These are phyloP conservation scores for Andrena dorsata DNA, from an alignment of 2,888 invertebrate species.

Conservation along the genomic window DNA sequence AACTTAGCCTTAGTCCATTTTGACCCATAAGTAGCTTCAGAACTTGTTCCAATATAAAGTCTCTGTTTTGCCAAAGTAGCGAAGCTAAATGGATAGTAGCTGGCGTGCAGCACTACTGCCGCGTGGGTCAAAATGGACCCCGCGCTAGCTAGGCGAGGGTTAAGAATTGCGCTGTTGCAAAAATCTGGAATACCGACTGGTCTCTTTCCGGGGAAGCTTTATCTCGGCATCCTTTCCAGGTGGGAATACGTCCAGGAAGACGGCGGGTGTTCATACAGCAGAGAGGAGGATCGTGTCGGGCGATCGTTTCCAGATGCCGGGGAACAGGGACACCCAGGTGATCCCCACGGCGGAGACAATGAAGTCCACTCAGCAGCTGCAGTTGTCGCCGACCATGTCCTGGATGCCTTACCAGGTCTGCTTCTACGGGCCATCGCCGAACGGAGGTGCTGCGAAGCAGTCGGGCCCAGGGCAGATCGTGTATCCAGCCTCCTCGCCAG, in stretches of 20 bases:
- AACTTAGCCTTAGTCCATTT: no score
- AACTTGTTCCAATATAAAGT: no score
- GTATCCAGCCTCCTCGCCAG: constrained; percentile 57
- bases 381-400: constrained; percentile 71
- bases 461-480: constrained; percentile 1
- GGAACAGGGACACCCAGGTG: constrained; percentile 43
- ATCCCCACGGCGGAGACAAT: constrained; percentile 75
- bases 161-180: not conserved
- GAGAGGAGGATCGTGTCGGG: constrained; percentile 18
- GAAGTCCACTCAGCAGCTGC: constrained; percentile 78
- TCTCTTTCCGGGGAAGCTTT: not conserved
- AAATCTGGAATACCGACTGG: no score
- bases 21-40: no score
- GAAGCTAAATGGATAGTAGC: no score
- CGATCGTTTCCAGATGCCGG: not conserved
- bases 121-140: no score
- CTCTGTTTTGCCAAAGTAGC: no score
- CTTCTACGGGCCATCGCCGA: constrained; percentile 49
- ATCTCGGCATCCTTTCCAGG: not conserved
- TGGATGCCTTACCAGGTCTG: constrained; percentile 77
- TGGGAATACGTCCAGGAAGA: not conserved
- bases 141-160: not conserved
- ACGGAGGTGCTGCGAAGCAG: constrained; percentile 14
- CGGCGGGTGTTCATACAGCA: not conserved
- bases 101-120: no score